These are phyloP conservation scores for Cheilosia urbana DNA, from an alignment of 2,888 invertebrate genomes.

Conservation along the genomic window DNA sequence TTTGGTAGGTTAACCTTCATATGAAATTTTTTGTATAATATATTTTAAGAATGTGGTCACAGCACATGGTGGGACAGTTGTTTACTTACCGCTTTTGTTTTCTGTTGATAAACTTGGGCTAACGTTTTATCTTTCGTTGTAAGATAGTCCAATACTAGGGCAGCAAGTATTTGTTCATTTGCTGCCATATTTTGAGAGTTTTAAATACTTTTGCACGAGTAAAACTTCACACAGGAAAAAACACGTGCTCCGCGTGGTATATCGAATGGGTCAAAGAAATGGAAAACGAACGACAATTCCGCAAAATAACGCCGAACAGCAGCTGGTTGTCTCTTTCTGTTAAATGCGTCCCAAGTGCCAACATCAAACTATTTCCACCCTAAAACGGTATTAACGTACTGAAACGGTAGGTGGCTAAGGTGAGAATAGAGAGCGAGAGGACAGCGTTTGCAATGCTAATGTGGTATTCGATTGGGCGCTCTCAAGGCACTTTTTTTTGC, in stretches of 20 bases:
- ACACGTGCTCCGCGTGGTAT: constrained; percentile 56
- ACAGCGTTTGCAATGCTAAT: no score
- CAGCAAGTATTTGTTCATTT: constrained; percentile 84
- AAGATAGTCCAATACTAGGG: constrained; percentile 88
- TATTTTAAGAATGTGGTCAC: constrained; percentile 75
- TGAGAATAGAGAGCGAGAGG: neutral
- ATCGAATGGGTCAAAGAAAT: constrained; percentile 48
- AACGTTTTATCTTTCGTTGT: constrained; percentile 87
- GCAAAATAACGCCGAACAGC: constrained; percentile 1
- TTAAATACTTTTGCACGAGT: constrained; percentile 17
- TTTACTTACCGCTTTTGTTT: constrained; percentile 90
- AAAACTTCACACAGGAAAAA: constrained; percentile 22
- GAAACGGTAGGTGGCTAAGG: constrained; percentile 16
- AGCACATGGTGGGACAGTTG: constrained; percentile 76
- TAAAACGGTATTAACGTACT: no score
- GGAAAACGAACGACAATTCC: constrained; percentile 19
- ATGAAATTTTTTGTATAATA: constrained; percentile 1
- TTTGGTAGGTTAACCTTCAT: constrained; percentile 87
- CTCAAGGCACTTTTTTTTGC: no score
- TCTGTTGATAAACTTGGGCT: constrained; percentile 88
- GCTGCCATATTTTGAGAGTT: constrained; percentile 83
- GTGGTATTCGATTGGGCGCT: no score
- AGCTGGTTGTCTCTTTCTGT: constrained; percentile 8
- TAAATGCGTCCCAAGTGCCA: no score
- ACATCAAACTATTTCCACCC: neutral